Conservation (phyloP, 2,113 vertebrate genomes). For the Polypterus bichir region DNA sequence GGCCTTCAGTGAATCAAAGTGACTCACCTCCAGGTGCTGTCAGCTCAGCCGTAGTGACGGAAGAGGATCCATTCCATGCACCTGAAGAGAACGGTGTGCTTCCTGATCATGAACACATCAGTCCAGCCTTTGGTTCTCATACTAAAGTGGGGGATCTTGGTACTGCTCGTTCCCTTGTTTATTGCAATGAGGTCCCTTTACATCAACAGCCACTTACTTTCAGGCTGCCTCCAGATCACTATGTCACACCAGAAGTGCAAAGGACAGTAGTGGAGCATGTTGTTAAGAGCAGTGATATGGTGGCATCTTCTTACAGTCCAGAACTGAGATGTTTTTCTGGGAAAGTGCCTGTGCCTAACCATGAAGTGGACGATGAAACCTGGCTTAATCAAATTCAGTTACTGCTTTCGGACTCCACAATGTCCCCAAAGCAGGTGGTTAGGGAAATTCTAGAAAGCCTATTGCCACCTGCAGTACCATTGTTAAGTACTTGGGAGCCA, state of each 20-base stretch:
- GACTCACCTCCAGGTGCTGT: background rate
- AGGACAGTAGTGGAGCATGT: slow-evolving; percentile 13
- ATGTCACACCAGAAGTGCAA: slow-evolving; percentile 15
- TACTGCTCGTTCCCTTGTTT: background rate
- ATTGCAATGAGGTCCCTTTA: background rate
- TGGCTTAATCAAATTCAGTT: slow-evolving; percentile 9
- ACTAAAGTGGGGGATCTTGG: background rate
- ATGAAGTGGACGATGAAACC: slow-evolving; percentile 14
- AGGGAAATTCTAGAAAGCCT: slow-evolving; percentile 12
- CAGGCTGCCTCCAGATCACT: background rate
- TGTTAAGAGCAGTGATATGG: slow-evolving; percentile 9
- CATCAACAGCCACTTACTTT: background rate
- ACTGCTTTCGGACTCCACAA: slow-evolving; percentile 6
- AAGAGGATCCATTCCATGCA: too few relatives aligned
- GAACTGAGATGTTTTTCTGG: slow-evolving; percentile 16
- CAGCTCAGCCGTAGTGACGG: background rate
- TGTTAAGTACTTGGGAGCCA: slow-evolving; percentile 31
- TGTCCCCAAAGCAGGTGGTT: slow-evolving; percentile 10
- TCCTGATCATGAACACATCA: background rate
- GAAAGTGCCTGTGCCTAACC: slow-evolving; percentile 6
- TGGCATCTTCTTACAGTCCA: background rate
- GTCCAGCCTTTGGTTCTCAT: background rate
- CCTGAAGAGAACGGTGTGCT: too few relatives aligned
- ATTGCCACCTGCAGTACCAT: slow-evolving; percentile 29
- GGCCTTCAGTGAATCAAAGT: background rate